Evolutionary conservation across 2,113 vertebrate genomes (phyloP).

Genomic region (Amblyopsis rosae): DNA sequence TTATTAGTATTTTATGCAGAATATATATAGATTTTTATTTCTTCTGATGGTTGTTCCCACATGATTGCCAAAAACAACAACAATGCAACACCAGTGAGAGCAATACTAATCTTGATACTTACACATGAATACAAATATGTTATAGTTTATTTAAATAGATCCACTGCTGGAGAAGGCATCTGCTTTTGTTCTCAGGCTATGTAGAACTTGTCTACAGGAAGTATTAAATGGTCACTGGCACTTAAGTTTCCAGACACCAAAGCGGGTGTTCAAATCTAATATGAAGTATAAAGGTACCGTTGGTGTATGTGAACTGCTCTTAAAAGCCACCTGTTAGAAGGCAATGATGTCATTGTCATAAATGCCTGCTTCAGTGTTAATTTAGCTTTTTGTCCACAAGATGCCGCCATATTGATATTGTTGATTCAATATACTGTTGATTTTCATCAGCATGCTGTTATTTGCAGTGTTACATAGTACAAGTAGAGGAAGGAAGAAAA

Average conservation of each 20-base stretch:
- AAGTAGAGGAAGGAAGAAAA: no score
- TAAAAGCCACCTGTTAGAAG: constrained; percentile 41
- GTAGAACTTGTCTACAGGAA: constrained; percentile 48
- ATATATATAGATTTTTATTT: not conserved
- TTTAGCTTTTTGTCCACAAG: constrained; percentile 59
- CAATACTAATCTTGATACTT: constrained; percentile 3
- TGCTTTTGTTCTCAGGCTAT: constrained; percentile 41
- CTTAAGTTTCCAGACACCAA: constrained; percentile 46
- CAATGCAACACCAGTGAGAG: not conserved
- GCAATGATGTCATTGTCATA: constrained; percentile 38
- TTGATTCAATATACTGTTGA: not conserved
- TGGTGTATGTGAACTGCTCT: constrained; percentile 29
- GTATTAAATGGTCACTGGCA: constrained; percentile 49
- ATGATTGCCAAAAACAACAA: not conserved
- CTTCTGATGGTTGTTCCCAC: not conserved
- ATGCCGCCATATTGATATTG: constrained; percentile 53
- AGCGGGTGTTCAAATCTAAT: constrained; percentile 29
- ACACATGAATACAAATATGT: not conserved
- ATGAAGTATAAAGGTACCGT: constrained; percentile 39
- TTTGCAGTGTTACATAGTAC: not conserved
- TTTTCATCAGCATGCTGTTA: not conserved
- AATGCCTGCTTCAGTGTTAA: not conserved
- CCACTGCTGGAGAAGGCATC: constrained; percentile 25
- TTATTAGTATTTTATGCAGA: not conserved
- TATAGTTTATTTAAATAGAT: constrained; percentile 6